Percentiles rank a stretch among this genome's conserved stretches.
Conservation (phyloP, 2,888 invertebrate species). For the Drosophila nr. perissopoda region DNA sequence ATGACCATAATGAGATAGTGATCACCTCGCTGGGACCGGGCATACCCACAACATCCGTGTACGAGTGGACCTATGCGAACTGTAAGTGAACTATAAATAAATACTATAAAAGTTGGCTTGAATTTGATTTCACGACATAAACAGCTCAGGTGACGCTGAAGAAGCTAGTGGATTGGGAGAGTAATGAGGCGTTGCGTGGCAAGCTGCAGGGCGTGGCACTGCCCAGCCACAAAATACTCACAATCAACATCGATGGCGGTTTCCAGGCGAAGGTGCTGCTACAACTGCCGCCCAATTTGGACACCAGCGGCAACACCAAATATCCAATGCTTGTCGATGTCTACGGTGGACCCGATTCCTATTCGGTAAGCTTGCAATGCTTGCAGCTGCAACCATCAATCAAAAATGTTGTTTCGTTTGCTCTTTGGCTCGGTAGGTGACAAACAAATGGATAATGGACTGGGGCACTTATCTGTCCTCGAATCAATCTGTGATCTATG, state of each 20-base stretch:
- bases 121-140: not conserved
- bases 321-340: slow-evolving; percentile 94
- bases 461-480: slow-evolving; percentile 95
- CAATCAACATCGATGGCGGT: slow-evolving; percentile 88
- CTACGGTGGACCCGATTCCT: slow-evolving; percentile 97
- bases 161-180: slow-evolving; percentile 87
- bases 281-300: slow-evolving; percentile 90
- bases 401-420: not conserved
- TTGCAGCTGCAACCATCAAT: not conserved
- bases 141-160: slow-evolving; percentile 77
- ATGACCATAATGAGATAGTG: slow-evolving; percentile 89
- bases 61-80: slow-evolving; percentile 82
- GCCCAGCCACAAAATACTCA: slow-evolving; percentile 87
- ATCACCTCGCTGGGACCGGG: slow-evolving; percentile 94
- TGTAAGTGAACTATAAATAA: slow-evolving; percentile 62
- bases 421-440: slow-evolving; percentile 59
- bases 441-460: slow-evolving; percentile 91
- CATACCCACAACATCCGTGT: slow-evolving; percentile 90
- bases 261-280: slow-evolving; percentile 90
- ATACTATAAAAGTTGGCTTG: accelerated
- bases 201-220: slow-evolving; percentile 86
- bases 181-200: slow-evolving; percentile 87
- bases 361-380: slow-evolving; percentile 88
- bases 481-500: slow-evolving; percentile 93
- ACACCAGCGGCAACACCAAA: slow-evolving; percentile 88